Conservation (phyloP, 2,888 invertebrate species). For the Callimorpha dominula region DNA sequence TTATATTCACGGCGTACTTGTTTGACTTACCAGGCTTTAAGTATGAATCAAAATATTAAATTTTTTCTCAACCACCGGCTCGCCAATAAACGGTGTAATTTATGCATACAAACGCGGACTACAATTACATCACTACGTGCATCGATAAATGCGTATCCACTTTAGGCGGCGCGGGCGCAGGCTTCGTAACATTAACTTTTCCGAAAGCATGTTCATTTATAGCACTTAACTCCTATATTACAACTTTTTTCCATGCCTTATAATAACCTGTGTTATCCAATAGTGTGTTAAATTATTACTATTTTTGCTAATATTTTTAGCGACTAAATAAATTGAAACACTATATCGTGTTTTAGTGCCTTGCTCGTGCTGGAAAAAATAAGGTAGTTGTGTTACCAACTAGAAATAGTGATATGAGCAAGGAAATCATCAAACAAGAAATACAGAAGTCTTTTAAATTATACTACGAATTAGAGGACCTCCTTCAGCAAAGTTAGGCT, state of each 20-base stretch:
- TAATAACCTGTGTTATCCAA: slow-evolving; percentile 52
- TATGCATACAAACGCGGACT: slow-evolving; percentile 41
- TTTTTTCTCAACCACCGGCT: slow-evolving; percentile 36
- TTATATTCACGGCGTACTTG: not conserved
- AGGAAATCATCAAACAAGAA: not conserved
- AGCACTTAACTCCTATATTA: slow-evolving; percentile 51
- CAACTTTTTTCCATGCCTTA: slow-evolving; percentile 57
- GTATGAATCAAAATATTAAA: slow-evolving; percentile 46
- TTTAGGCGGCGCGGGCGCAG: slow-evolving; percentile 30
- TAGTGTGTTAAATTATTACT: slow-evolving; percentile 65
- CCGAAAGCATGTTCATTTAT: slow-evolving; percentile 53
- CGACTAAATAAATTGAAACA: slow-evolving; percentile 66
- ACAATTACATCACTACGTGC: slow-evolving; percentile 51
- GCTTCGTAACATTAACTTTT: slow-evolving; percentile 50
- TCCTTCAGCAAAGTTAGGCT: too few species aligned
- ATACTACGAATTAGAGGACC: too few species aligned
- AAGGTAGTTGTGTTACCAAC: not conserved
- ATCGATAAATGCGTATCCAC: slow-evolving; percentile 43
- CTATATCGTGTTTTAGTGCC: slow-evolving; percentile 51
- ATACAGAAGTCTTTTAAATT: too few species aligned
- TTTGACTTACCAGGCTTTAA: not conserved
- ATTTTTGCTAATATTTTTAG: slow-evolving; percentile 66
- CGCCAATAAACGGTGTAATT: slow-evolving; percentile 41
- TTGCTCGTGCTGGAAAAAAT: slow-evolving; percentile 47
- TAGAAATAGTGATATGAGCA: not conserved